These are phyloP conservation scores for Leucoptera coffeella DNA, from an alignment of 2,888 invertebrate species.

Conservation along the genomic window DNA sequence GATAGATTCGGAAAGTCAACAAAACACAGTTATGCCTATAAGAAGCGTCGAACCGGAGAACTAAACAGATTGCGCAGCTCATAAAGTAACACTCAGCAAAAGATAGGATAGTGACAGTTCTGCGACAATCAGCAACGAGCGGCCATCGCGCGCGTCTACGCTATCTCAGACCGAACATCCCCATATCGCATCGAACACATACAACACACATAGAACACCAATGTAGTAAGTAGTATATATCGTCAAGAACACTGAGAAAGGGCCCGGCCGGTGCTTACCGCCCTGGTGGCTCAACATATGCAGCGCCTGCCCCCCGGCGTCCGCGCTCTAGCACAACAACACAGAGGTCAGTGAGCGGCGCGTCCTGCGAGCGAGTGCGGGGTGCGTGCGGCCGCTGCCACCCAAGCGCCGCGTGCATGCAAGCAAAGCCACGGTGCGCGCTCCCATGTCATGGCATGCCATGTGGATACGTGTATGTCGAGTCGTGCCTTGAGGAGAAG, in stretches of 20 bases:
- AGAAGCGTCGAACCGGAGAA: constrained; percentile 52
- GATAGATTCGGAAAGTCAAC: constrained; percentile 45
- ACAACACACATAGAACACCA: constrained; percentile 51
- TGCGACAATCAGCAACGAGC: constrained; percentile 53
- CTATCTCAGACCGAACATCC: constrained; percentile 42
- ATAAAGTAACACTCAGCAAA: constrained; percentile 52
- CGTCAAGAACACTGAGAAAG: constrained; percentile 52
- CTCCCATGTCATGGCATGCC: background rate
- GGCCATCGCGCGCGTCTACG: constrained; percentile 52
- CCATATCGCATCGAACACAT: constrained; percentile 54
- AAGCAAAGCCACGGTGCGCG: background rate
- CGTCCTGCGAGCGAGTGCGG: constrained; percentile 6
- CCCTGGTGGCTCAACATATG: constrained; percentile 88
- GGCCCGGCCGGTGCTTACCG: constrained; percentile 76
- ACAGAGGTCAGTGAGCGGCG: constrained; percentile 34
- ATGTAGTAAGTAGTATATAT: constrained; percentile 47
- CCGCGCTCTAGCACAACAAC: constrained; percentile 75
- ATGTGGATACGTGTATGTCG: constrained; percentile 39
- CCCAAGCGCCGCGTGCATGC: no score
- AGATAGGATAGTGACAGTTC: constrained; percentile 46
- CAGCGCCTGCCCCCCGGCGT: constrained; percentile 85
- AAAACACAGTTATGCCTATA: constrained; percentile 52
- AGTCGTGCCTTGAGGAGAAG: constrained; percentile 55
- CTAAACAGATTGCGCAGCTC: constrained; percentile 53
- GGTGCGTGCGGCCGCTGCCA: constrained; percentile 12